Conservation (phyloP, 2,113 vertebrate genomes). For the Psammodynastes pulverulentus region DNA sequence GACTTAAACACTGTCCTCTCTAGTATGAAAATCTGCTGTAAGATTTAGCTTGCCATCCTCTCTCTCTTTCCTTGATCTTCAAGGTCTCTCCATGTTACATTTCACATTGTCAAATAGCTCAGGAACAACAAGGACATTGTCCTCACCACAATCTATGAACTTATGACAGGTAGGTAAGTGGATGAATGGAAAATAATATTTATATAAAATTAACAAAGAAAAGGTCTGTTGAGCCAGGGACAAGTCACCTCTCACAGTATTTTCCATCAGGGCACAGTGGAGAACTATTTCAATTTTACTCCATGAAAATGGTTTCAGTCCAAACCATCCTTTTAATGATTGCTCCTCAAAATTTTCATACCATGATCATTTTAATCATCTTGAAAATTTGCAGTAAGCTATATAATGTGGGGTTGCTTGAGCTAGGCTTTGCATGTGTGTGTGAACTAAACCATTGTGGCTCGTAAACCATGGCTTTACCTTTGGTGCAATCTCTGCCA, state of each 20-base stretch:
- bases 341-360: neutral
- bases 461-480: neutral
- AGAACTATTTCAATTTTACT: neutral
- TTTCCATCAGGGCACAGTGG: neutral
- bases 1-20: neutral
- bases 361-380: neutral
- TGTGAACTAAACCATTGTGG: neutral
- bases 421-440: neutral
- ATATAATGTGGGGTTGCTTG: neutral
- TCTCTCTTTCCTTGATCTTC: neutral
- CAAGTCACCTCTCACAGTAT: neutral
- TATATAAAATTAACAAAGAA: neutral
- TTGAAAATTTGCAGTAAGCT: neutral
- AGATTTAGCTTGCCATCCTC: neutral
- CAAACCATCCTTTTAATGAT: neutral
- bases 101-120: neutral
- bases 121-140: neutral
- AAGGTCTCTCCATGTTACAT: neutral
- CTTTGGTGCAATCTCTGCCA: neutral
- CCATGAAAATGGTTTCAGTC: neutral
- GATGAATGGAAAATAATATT: neutral
- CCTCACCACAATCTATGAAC: neutral
- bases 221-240: neutral
- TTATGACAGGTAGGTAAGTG: neutral
- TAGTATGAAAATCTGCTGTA: neutral